Percentiles rank a stretch among this genome's conserved stretches.
These are phyloP conservation scores for Pterois miles DNA, from an alignment of 2,797 vertebrate species.

Conservation along the genomic window DNA sequence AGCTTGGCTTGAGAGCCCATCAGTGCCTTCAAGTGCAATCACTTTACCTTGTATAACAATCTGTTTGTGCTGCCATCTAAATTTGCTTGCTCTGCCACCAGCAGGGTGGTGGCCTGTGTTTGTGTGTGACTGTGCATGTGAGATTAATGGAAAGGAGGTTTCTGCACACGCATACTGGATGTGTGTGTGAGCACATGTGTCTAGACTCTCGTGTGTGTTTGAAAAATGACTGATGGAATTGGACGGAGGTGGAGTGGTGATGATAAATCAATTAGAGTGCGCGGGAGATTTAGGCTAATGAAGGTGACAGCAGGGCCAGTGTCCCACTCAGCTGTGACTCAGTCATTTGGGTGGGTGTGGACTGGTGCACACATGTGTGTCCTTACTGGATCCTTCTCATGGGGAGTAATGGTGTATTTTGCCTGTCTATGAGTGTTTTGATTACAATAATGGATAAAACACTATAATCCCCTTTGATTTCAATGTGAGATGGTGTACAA, in stretches of 20 bases:
- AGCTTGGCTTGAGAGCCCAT: constrained; percentile 16
- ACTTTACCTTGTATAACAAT: constrained; percentile 28
- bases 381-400: constrained; percentile 6
- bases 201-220: constrained; percentile 3
- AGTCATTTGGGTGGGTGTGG: constrained; percentile 15
- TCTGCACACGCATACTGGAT: neutral
- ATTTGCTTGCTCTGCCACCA: neutral
- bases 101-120: neutral
- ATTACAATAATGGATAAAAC: neutral
- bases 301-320: constrained; percentile 56
- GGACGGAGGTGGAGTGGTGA: constrained; percentile 51
- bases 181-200: neutral
- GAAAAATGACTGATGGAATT: constrained; percentile 50
- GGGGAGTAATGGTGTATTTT: neutral
- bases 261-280: constrained; percentile 77
- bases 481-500: neutral
- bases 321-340: constrained; percentile 63
- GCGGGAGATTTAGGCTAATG: constrained; percentile 62
- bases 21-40: constrained; percentile 35
- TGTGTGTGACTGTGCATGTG: neutral
- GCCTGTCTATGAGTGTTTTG: neutral
- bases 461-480: neutral
- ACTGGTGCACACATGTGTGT: neutral
- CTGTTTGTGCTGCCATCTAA: constrained; percentile 33
- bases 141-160: constrained; percentile 34